A percentile compares a stretch with the other conserved stretches of the same genome.
Conservation (phyloP, 2,888 invertebrate genomes). For the Microctonus aethiopoides region DNA sequence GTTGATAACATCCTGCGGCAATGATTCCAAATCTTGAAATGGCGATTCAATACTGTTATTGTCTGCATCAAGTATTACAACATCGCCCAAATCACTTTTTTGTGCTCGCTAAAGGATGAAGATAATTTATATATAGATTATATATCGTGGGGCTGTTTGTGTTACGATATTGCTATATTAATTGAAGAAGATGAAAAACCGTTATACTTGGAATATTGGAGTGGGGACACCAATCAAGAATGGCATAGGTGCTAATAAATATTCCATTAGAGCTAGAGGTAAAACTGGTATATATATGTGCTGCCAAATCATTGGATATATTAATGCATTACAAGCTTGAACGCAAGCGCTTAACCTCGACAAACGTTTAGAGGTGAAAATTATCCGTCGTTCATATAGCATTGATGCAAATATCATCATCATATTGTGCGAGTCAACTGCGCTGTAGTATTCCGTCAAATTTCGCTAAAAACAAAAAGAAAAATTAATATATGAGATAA, state of each 20-base stretch:
- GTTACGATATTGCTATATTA: no score
- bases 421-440: slow-evolving; percentile 95
- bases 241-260: slow-evolving; percentile 96
- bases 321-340: slow-evolving; percentile 92
- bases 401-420: slow-evolving; percentile 95
- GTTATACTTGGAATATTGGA: slow-evolving; percentile 79
- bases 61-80: slow-evolving; percentile 94
- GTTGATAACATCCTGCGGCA: slow-evolving; percentile 90
- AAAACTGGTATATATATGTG: slow-evolving; percentile 97
- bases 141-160: no score
- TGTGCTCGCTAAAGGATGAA: slow-evolving; percentile 75
- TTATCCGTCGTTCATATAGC: slow-evolving; percentile 92
- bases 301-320: slow-evolving; percentile 99
- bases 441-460: slow-evolving; percentile 96
- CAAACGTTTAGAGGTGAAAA: slow-evolving; percentile 90
- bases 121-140: neutral
- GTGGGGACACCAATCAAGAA: slow-evolving; percentile 95
- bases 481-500: slow-evolving; percentile 15
- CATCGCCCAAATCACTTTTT: slow-evolving; percentile 89
- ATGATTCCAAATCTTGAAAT: slow-evolving; percentile 88
- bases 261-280: slow-evolving; percentile 89
- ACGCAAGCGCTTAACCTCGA: slow-evolving; percentile 92
- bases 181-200: slow-evolving; percentile 23
- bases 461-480: slow-evolving; percentile 77
- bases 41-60: slow-evolving; percentile 86